These are phyloP conservation scores for Nasonia oneida DNA, from an alignment of 2,888 invertebrate genomes.

Conservation along the genomic window DNA sequence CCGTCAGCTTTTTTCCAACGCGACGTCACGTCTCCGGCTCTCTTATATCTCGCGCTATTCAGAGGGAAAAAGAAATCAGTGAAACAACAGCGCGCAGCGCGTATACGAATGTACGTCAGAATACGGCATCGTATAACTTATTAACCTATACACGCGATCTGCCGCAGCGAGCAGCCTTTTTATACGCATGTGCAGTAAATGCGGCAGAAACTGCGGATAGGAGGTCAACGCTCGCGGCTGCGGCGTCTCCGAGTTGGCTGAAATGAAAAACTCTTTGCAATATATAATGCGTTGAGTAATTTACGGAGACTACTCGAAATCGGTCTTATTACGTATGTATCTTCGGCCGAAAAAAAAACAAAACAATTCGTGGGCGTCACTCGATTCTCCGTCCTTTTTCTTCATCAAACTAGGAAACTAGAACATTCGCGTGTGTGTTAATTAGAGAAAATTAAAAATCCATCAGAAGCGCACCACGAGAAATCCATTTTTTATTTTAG, in stretches of 20 bases:
- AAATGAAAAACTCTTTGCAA: too few species aligned
- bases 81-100: too few species aligned
- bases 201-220: slow-evolving; percentile 12
- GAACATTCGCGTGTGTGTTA: too few species aligned
- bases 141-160: neutral
- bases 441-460: too few species aligned
- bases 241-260: neutral
- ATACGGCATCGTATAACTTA: too few species aligned
- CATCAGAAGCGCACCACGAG: too few species aligned
- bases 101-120: too few species aligned
- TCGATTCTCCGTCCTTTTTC: neutral
- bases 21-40: neutral
- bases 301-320: neutral
- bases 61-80: neutral
- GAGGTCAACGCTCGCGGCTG: slow-evolving; percentile 22
- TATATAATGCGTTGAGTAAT: neutral
- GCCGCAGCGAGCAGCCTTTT: neutral
- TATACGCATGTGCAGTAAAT: neutral
- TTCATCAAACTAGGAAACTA: too few species aligned
- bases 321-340: too few species aligned
- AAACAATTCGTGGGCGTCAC: slow-evolving; percentile 7
- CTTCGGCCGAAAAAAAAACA: too few species aligned
- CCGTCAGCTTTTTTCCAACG: too few species aligned
- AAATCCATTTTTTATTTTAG: too few species aligned
- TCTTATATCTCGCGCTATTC: neutral